These are phyloP conservation scores for Drosophila insularis DNA, from an alignment of 1,140 invertebrate species.

Conservation along the genomic window DNA sequence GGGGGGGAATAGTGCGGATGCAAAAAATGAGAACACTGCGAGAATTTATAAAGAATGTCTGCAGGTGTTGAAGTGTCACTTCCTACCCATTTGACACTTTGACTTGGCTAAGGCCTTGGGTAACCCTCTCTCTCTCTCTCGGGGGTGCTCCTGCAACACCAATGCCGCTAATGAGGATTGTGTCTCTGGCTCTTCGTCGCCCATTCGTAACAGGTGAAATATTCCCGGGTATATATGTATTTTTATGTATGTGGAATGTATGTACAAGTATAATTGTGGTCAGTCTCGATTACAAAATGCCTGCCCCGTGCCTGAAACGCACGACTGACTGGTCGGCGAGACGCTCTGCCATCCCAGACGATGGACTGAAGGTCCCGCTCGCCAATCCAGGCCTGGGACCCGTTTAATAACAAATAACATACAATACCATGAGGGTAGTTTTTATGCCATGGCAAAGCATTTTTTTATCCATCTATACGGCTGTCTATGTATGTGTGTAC, in stretches of 20 bases:
- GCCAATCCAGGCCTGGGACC: slow-evolving; percentile 36
- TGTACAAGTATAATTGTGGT: slow-evolving; percentile 53
- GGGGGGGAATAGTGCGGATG: not conserved
- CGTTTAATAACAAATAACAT: slow-evolving; percentile 70
- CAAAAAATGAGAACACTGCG: not conserved
- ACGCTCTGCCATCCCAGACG: slow-evolving; percentile 33
- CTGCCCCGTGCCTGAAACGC: slow-evolving; percentile 47
- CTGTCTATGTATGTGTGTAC: not conserved
- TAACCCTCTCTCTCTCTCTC: not conserved
- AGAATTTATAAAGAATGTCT: not conserved
- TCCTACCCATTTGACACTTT: slow-evolving; percentile 54
- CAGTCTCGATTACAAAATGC: slow-evolving; percentile 73
- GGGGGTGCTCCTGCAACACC: not conserved
- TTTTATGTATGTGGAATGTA: slow-evolving; percentile 7
- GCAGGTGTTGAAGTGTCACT: slow-evolving; percentile 37
- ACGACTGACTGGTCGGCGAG: slow-evolving; percentile 50
- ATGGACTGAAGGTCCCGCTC: not conserved
- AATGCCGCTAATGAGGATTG: slow-evolving; percentile 54
- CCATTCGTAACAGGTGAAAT: slow-evolving; percentile 40
- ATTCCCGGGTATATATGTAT: slow-evolving; percentile 6
- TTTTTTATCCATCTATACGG: slow-evolving; percentile 23
- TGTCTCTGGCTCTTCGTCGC: slow-evolving; percentile 18
- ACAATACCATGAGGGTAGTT: slow-evolving; percentile 60
- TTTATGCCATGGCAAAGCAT: slow-evolving; percentile 12
- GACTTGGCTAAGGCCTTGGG: slow-evolving; percentile 10